Evolutionary conservation across 2,888 invertebrate genomes (phyloP).

Genomic region (Tipula confusa): DNA sequence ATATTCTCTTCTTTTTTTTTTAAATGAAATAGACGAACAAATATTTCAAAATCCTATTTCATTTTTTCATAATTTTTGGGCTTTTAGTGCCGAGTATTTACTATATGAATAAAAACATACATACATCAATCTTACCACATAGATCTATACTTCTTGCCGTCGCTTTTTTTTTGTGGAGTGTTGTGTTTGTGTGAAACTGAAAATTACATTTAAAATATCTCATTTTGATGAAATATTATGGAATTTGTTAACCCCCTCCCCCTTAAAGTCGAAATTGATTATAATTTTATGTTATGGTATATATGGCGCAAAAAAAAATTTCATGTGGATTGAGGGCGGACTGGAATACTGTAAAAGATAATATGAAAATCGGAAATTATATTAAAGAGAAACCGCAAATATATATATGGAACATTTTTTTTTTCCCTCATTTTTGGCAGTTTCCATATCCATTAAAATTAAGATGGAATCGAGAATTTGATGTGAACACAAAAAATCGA

Average conservation of each 20-base stretch:
- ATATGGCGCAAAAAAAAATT: no score
- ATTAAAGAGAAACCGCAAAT: background rate
- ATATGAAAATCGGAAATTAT: background rate
- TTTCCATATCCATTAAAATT: no score
- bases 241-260: background rate
- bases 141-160: no score
- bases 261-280: background rate
- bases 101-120: background rate
- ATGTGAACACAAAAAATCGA: no score
- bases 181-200: background rate
- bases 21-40: background rate
- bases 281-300: background rate
- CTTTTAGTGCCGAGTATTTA: background rate
- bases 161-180: background rate
- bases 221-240: background rate
- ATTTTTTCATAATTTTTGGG: background rate
- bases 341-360: background rate
- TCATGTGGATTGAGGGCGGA: background rate
- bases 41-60: background rate
- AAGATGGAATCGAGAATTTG: no score
- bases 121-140: background rate
- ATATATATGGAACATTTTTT: background rate
- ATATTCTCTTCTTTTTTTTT: background rate
- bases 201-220: background rate
- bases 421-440: no score